phyloP scores from a whole-genome alignment of 1,140 invertebrate species.

The Camponotus floridanus region DNA sequence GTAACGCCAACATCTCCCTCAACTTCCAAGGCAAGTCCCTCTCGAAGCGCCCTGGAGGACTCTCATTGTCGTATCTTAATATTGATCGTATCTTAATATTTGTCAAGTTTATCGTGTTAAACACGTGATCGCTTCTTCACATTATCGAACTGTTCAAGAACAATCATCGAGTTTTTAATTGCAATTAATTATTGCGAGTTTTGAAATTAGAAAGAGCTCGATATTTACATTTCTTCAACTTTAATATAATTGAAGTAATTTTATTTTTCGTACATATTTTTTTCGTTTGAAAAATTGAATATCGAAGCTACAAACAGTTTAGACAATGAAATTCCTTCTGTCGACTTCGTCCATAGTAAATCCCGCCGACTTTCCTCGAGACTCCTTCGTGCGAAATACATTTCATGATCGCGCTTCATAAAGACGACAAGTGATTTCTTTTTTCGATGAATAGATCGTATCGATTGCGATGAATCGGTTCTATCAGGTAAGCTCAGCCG shows the following conservation, averaged over 20 bases:
- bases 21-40: slow-evolving; percentile 97
- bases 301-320: neutral
- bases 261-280: neutral
- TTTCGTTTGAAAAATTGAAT: neutral
- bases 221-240: neutral
- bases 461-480: neutral
- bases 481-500: slow-evolving; percentile 62
- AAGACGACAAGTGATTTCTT: slow-evolving; percentile 16
- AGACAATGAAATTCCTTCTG: slow-evolving; percentile 37
- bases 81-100: neutral
- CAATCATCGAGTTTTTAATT: neutral
- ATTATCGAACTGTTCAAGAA: neutral
- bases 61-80: slow-evolving; percentile 32
- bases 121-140: too few species aligned
- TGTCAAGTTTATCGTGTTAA: neutral
- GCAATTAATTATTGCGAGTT: neutral
- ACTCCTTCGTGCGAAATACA: slow-evolving; percentile 33
- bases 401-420: slow-evolving; percentile 23
- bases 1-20: slow-evolving; percentile 99
- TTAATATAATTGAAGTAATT: neutral
- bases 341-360: slow-evolving; percentile 27
- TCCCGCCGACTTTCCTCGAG: slow-evolving; percentile 33
- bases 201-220: neutral
- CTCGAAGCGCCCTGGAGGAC: slow-evolving; percentile 50
- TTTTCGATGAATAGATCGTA: slow-evolving; percentile 6